Conservation (phyloP, 1,140 invertebrate species). For the Tribolium castaneum region DNA sequence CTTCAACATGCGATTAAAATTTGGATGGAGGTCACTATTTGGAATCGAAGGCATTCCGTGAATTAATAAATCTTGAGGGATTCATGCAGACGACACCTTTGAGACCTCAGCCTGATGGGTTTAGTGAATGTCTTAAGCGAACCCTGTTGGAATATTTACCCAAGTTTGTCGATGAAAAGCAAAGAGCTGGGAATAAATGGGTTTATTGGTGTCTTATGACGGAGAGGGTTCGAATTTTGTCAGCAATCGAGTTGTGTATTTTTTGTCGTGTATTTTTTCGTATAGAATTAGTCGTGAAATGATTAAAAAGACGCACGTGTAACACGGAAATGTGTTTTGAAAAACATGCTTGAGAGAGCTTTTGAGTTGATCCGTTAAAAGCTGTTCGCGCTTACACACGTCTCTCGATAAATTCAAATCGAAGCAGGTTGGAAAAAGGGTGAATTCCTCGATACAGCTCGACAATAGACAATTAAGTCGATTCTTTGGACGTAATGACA, state of each 20-base stretch:
- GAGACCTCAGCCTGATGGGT: not conserved
- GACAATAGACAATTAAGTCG: slow-evolving; percentile 40
- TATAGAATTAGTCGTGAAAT: slow-evolving; percentile 4
- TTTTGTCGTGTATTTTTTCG: not conserved
- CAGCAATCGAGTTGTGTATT: not conserved
- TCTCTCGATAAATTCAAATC: slow-evolving; percentile 29
- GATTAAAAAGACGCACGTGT: slow-evolving; percentile 12
- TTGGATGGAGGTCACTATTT: not conserved
- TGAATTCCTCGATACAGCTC: slow-evolving; percentile 11
- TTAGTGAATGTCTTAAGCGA: not conserved
- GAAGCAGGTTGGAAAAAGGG: slow-evolving; percentile 3
- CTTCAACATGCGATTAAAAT: not conserved
- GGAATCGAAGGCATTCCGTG: not conserved
- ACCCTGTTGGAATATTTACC: not conserved
- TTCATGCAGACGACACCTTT: not conserved
- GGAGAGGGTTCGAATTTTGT: not conserved
- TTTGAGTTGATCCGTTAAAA: slow-evolving; percentile 31
- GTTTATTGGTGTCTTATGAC: not conserved
- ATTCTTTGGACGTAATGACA: slow-evolving; percentile 39
- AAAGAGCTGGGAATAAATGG: not conserved
- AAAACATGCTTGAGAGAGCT: slow-evolving; percentile 19
- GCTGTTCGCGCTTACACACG: slow-evolving; percentile 24
- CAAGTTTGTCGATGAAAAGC: not conserved
- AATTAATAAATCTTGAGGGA: not conserved
- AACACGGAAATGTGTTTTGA: slow-evolving; percentile 10